Base-by-base conservation (phyloP, 2,797 vertebrate species). In the Podarcis siculus region DNA sequence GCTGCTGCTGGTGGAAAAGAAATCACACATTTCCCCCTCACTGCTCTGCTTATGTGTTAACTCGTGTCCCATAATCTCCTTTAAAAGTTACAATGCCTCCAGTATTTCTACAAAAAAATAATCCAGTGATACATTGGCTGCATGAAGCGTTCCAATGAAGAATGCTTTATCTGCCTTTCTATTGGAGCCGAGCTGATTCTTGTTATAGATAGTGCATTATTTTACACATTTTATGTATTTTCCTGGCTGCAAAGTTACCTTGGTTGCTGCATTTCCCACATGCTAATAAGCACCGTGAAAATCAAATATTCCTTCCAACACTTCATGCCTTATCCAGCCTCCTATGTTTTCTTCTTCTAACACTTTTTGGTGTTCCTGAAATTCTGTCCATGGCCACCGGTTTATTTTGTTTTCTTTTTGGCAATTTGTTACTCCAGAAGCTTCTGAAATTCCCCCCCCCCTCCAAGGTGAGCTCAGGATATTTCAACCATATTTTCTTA, bases 1-100 rank as follows among this genome's bases (percentile, higher is more conserved):
- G 66, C 25, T 25, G 27, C 8, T 27, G 25, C 2, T 30, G 7
- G 21, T 2, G 17, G 21, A 0, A 4, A 19, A 6, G 1, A 21
- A 6, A 30, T 15, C 13, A 55, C 49, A 67, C 25, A 25, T 30
- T 67, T 67, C 8, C 23, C 66, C 66, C 8, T 55, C 27, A 30
- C 2, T 67, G 66, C 27, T 27, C 66, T 30, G 7, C 27, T 67
- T 67, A 25, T 67, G 27, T 27, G 66, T 30, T 67, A 64, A 64
- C 61, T 64, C 2, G 21, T 64, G 61, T 7, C 61, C 61, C 61
- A 64, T 19, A 19, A 64, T 64, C 61, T 64, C 17, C 17, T 64
- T 64, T 64, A 23, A 23, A 64, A 23, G 5, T 23, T 64, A 64
- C 23, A 25, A 67, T 67, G 66, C 23, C 66, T 67, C 27, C 23